A percentile compares a stretch with the other conserved stretches of the same genome.
phyloP scores from a whole-genome alignment of 2,888 invertebrate species.

The Trilocha varians region DNA sequence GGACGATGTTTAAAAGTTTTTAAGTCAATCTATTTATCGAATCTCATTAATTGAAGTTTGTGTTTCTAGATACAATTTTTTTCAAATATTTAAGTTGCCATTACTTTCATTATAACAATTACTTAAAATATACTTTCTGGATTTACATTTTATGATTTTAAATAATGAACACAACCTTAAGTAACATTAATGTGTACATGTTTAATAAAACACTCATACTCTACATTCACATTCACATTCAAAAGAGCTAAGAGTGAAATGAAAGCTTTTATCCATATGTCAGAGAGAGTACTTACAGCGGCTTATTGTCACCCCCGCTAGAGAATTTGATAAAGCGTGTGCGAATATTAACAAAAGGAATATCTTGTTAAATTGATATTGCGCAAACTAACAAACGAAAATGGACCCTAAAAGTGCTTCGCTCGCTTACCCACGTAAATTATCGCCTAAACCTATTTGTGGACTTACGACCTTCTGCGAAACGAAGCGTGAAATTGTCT shows the following conservation, averaged over 20 bases:
- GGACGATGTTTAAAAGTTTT: conserved; percentile 3
- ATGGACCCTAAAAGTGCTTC: conserved; percentile 27
- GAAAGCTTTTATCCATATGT: conserved; percentile 75
- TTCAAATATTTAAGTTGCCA: too few species aligned
- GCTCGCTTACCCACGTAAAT: conserved; percentile 20
- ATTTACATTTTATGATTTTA: background rate
- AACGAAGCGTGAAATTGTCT: conserved; percentile 68
- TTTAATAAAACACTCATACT: conserved; percentile 23
- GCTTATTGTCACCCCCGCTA: conserved; percentile 74
- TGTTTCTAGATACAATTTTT: too few species aligned
- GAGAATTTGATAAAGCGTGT: conserved; percentile 75
- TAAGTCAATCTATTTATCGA: background rate
- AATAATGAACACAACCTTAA: conserved; percentile 4
- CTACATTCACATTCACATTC: conserved; percentile 52
- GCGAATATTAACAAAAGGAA: conserved; percentile 75
- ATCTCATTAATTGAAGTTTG: background rate
- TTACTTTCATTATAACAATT: background rate
- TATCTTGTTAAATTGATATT: conserved; percentile 74
- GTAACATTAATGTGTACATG: background rate
- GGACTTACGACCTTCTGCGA: conserved; percentile 44
- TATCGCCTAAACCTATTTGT: conserved; percentile 33
- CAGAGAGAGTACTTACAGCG: conserved; percentile 71
- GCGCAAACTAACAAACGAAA: conserved; percentile 34
- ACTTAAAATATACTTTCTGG: background rate
- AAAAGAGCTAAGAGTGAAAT: conserved; percentile 70